Conservation (phyloP, 2,888 invertebrate genomes). For the Synergus itoensis region DNA sequence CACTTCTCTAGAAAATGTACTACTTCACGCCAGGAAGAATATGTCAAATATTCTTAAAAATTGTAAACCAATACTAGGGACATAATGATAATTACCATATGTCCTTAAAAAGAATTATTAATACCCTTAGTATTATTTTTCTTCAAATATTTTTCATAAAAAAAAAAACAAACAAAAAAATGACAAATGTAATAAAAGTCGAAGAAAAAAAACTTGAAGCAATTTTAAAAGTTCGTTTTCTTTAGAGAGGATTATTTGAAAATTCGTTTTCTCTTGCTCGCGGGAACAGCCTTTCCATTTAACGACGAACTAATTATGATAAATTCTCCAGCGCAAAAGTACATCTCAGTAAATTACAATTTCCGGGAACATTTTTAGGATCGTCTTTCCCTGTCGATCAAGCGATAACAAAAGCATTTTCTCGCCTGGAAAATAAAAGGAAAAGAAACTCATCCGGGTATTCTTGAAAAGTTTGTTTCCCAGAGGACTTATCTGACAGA, state of each 20-base stretch:
- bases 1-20: background rate
- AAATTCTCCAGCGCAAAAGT: conserved; percentile 19
- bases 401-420: conserved; percentile 58
- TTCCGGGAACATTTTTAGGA: conserved; percentile 33
- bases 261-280: background rate
- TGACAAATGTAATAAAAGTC: background rate
- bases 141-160: too few relatives aligned
- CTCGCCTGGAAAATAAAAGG: conserved; percentile 43
- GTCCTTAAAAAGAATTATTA: too few relatives aligned
- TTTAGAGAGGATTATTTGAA: background rate
- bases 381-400: conserved; percentile 51
- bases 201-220: background rate
- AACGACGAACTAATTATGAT: conserved; percentile 39
- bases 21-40: background rate
- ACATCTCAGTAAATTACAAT: conserved; percentile 39
- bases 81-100: too few relatives aligned
- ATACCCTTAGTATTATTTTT: too few relatives aligned
- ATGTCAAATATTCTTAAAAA: too few relatives aligned
- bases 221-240: conserved; percentile 5
- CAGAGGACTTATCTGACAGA: conserved; percentile 65
- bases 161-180: background rate
- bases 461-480: conserved; percentile 66
- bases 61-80: too few relatives aligned
- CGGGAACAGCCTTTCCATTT: conserved; percentile 20
- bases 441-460: conserved; percentile 55